Evolutionary conservation across 92 coral and sea anemone genomes (phyloP).

Genomic region (Paramuricea clavata): DNA sequence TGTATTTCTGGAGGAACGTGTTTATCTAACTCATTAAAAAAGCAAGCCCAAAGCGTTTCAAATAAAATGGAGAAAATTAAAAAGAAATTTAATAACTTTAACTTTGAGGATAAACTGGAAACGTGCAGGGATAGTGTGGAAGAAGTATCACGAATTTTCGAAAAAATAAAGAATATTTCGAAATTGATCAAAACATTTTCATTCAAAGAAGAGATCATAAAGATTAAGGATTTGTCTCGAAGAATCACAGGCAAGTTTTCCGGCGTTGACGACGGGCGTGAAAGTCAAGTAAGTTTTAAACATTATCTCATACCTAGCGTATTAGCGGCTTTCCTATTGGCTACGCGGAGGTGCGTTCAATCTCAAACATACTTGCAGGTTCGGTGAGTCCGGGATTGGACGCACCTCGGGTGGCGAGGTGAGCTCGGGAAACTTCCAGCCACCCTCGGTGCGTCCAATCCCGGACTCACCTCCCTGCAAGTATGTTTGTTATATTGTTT

Average conservation of each 20-base stretch:
- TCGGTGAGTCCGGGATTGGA: too few relatives aligned
- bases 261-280: not conserved
- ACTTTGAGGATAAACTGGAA: conserved; percentile 76
- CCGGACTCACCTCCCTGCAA: too few relatives aligned
- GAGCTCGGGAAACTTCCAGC: too few relatives aligned
- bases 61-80: conserved; percentile 69
- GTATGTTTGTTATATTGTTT: too few relatives aligned
- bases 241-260: conserved; percentile 77
- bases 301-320: too few relatives aligned
- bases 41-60: conserved; percentile 83
- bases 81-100: conserved; percentile 68
- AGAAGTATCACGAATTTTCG: conserved; percentile 72
- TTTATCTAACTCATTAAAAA: conserved; percentile 79
- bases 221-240: conserved; percentile 76
- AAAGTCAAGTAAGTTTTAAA: too few relatives aligned
- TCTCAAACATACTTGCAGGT: too few relatives aligned
- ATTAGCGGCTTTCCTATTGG: too few relatives aligned
- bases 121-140: conserved; percentile 77
- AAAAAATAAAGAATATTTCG: conserved; percentile 76
- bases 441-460: too few relatives aligned
- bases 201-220: conserved; percentile 84
- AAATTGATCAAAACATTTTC: conserved; percentile 79
- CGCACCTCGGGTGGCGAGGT: too few relatives aligned
- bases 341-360: too few relatives aligned
- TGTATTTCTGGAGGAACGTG: conserved; percentile 89